Evolutionary conservation across 2,113 vertebrate genomes (phyloP), one percentile per base, ranked within the genome.

Genomic region (Saguinus midas): DNA sequence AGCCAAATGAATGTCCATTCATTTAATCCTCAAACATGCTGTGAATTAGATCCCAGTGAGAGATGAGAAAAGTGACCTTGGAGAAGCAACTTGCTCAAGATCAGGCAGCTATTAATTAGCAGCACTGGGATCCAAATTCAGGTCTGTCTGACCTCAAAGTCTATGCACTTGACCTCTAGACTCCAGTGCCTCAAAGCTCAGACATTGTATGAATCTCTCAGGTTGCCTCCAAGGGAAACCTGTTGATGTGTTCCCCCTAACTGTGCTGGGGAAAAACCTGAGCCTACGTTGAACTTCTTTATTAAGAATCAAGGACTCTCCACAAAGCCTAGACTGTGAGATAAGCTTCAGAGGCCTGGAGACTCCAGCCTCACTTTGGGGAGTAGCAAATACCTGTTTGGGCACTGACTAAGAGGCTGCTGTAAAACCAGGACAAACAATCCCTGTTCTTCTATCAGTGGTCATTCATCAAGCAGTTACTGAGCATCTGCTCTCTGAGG

Each of bases 391-490:
- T 23, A 12, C 57, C 45, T 21, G 32, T 64, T 32, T 40, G 18
- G 25, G 48, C 2, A 23, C 45, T 55, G 40, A 68, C 43, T 70
- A 55, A 86, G 66, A 89, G 10, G 48, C 10, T 79, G 61, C 61
- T 50, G 3, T 58, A 68, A 87, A 93, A 76, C 48, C 66, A 66
- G 94, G 68, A 57, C 73, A 78, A 48, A 40, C 29, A 6, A 20
- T 85, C 73, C 57, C 79, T 66, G 84, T 70, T 66, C 75, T 68
- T 40, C 55, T 50, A 8, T 32, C 79, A 29, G 40, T 72, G 80
- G 84, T 85, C 97, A 94, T 94, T 93, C 73, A 92, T 96, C 93
- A 95, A 79, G 78, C 84, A 88, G 83, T 70, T 88, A 32, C 50
- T 23, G 48, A 70, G 66, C 91, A 92, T 82, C 96, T 94, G 91